These are phyloP conservation scores for Limnephilus auricula DNA, from an alignment of 2,888 invertebrate genomes.

Conservation along the genomic window DNA sequence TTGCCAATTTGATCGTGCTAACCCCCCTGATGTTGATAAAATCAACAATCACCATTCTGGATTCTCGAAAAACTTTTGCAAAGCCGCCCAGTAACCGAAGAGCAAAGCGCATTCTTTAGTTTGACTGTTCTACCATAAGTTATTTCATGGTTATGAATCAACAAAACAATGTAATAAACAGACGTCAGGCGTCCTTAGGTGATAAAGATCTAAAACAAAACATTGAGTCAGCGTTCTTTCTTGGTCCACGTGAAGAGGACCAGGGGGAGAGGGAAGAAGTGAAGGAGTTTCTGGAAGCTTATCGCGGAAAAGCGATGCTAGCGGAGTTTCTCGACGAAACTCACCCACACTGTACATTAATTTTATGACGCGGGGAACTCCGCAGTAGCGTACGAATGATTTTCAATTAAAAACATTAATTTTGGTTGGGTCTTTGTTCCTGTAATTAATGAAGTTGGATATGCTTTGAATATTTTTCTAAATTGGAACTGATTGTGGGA, in stretches of 20 bases:
- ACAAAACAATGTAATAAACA: not conserved
- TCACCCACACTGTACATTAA: slow-evolving; percentile 48
- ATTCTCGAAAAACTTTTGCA: no score
- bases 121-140: not conserved
- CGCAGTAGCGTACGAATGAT: slow-evolving; percentile 9
- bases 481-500: no score
- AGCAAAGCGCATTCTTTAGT: no score
- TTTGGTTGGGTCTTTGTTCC: no score
- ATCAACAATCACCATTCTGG: no score
- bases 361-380: slow-evolving; percentile 54
- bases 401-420: not conserved
- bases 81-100: no score
- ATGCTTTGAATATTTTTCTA: no score
- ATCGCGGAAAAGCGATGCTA: not conserved
- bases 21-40: no score
- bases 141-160: not conserved
- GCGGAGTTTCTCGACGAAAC: slow-evolving; percentile 46
- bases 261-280: not conserved
- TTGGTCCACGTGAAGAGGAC: slow-evolving; percentile 1
- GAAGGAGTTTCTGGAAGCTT: slow-evolving; percentile 61
- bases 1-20: no score
- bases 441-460: no score
- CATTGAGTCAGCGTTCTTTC: slow-evolving; percentile 58
- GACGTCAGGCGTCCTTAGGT: not conserved
- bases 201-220: slow-evolving; percentile 47